phyloP scores from a whole-genome alignment of 2,888 invertebrate species.

The Polymixis flavicincta region DNA sequence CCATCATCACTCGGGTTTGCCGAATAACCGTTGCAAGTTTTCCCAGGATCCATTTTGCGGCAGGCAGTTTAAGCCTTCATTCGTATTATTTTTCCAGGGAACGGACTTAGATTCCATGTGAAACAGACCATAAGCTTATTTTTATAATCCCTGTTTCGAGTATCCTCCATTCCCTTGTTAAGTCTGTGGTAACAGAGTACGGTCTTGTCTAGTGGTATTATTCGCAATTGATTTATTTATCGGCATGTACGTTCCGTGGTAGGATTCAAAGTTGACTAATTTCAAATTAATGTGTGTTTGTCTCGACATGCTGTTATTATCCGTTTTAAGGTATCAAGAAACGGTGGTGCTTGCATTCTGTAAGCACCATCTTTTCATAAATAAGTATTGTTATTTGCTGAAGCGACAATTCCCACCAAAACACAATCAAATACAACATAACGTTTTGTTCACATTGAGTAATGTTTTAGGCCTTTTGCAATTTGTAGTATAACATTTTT shows the following conservation, averaged over 20 bases:
- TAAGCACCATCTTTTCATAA: too few species aligned
- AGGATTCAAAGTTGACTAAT: conserved; percentile 81
- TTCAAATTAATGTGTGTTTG: conserved; percentile 78
- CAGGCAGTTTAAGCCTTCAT: not conserved
- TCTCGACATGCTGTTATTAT: conserved; percentile 69
- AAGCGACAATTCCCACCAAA: too few species aligned
- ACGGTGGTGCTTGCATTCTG: not conserved
- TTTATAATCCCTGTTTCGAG: not conserved
- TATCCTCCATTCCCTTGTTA: not conserved
- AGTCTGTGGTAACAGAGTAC: conserved; percentile 43
- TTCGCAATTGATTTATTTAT: conserved; percentile 83
- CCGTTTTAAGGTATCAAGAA: not conserved
- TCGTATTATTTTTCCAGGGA: not conserved
- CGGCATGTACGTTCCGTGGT: conserved; percentile 64
- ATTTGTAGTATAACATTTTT: too few species aligned
- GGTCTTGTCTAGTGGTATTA: conserved; percentile 78
- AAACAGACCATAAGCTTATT: not conserved
- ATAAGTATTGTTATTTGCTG: too few species aligned
- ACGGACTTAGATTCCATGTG: not conserved
- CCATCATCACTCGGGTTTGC: too few species aligned
- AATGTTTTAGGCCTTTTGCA: not conserved
- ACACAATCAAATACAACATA: too few species aligned
- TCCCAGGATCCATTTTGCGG: not conserved
- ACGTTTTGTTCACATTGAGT: not conserved
- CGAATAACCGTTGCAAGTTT: not conserved